A percentile compares a stretch with the other conserved stretches of the same genome.
phyloP scores from a whole-genome alignment of 1,140 invertebrate species.

The Radopholus similis region DNA sequence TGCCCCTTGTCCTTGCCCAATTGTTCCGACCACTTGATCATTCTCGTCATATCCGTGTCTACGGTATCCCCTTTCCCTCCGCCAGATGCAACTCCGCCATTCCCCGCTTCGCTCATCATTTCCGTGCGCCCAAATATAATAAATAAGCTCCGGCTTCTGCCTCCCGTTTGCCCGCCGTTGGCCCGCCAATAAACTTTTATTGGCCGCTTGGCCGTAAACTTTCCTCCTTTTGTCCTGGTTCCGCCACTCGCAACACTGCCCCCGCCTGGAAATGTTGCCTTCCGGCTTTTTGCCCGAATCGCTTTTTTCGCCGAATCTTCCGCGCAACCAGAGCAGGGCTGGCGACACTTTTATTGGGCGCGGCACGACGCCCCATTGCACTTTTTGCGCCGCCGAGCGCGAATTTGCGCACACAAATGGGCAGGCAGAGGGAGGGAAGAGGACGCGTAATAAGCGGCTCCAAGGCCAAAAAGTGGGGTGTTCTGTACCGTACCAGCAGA shows the following conservation, averaged over 20 bases:
- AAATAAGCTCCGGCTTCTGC: not conserved
- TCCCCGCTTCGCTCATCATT: not conserved
- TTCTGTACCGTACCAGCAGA: not conserved
- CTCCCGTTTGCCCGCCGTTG: not conserved
- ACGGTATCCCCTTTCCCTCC: too few relatives aligned
- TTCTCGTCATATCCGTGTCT: conserved; percentile 2
- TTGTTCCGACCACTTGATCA: too few relatives aligned
- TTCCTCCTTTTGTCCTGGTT: too few relatives aligned
- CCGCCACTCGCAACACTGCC: too few relatives aligned
- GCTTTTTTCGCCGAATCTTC: too few relatives aligned
- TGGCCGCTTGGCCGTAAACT: not conserved
- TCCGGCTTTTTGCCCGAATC: too few relatives aligned
- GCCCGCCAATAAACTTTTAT: not conserved
- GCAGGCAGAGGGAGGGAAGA: not conserved
- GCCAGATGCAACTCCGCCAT: not conserved
- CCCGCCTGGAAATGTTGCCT: too few relatives aligned
- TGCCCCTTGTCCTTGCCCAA: not conserved
- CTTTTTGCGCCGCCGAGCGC: not conserved
- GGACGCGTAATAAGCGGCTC: not conserved
- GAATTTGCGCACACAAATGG: too few relatives aligned
- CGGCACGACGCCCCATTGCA: not conserved
- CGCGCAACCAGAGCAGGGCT: not conserved
- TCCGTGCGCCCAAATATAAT: not conserved
- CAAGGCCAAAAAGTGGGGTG: not conserved
- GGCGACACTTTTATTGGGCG: not conserved